These are phyloP conservation scores for Camponotus fellah DNA, from an alignment of 2,888 invertebrate genomes.

Conservation along the genomic window DNA sequence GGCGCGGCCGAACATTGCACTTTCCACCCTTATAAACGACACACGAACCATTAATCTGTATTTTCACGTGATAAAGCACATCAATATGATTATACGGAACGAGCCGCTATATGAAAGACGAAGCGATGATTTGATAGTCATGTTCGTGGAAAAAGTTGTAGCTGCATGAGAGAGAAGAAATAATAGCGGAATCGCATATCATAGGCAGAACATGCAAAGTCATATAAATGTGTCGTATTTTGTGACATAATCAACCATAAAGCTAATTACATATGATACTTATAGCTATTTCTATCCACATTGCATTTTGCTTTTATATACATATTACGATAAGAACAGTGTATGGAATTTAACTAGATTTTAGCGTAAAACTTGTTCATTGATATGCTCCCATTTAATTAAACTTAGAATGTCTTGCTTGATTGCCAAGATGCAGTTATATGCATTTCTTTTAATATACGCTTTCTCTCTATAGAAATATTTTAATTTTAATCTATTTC, in stretches of 20 bases:
- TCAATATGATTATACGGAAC: conserved; percentile 67
- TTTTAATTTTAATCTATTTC: background rate
- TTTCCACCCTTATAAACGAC: conserved; percentile 68
- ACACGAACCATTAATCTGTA: conserved; percentile 66
- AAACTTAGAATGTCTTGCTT: background rate
- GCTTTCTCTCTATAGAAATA: background rate
- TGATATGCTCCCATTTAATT: conserved; percentile 12
- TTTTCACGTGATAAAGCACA: conserved; percentile 70
- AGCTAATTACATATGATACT: conserved; percentile 26
- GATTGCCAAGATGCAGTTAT: background rate
- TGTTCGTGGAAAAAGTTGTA: conserved; percentile 65
- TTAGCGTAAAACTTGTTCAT: conserved; percentile 33
- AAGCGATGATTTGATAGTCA: conserved; percentile 50
- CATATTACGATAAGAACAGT: conserved; percentile 2
- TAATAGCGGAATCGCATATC: conserved; percentile 62
- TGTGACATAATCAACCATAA: conserved; percentile 33
- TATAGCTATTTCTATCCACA: background rate
- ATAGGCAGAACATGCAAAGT: conserved; percentile 36
- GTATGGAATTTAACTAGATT: conserved; percentile 23
- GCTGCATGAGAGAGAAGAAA: conserved; percentile 54
- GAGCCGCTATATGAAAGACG: conserved; percentile 57
- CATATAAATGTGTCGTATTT: conserved; percentile 43
- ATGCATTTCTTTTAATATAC: background rate
- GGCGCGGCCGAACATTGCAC: conserved; percentile 76
- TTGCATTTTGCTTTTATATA: background rate